These are phyloP conservation scores for Euura lappo DNA, from an alignment of 1,140 invertebrate species.

Conservation along the genomic window DNA sequence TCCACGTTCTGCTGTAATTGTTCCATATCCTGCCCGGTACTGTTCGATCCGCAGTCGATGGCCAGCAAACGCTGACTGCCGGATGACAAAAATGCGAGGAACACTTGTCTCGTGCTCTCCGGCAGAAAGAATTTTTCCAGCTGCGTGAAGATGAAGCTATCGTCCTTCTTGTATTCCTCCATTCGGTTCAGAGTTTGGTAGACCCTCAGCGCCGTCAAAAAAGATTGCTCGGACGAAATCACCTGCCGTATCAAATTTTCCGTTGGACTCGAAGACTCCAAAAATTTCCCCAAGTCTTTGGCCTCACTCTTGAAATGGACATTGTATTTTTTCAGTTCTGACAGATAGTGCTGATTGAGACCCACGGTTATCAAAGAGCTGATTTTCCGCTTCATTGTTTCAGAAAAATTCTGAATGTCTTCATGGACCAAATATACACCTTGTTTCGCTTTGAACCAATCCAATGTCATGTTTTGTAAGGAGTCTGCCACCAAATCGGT, in stretches of 20 bases:
- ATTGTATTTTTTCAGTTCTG: background rate
- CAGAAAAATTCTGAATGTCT: too few relatives aligned
- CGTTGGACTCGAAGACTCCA: background rate
- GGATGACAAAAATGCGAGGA: background rate
- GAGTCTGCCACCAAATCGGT: background rate
- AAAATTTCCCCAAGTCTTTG: background rate
- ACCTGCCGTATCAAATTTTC: background rate
- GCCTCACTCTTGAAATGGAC: background rate
- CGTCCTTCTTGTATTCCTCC: background rate
- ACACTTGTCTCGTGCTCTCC: background rate
- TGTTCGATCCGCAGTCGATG: background rate
- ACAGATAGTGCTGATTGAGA: background rate
- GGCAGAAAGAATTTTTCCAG: background rate
- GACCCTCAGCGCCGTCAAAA: background rate
- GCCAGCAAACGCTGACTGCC: background rate
- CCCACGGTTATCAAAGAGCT: background rate
- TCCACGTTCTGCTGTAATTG: background rate
- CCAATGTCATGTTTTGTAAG: background rate
- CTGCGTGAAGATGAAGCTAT: background rate
- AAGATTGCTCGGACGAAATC: background rate
- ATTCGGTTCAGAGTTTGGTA: background rate
- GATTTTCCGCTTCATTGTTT: too few relatives aligned
- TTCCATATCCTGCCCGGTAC: background rate
- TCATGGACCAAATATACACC: background rate
- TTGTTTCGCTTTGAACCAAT: background rate